A percentile compares a stretch with the other conserved stretches of the same genome.
Conservation (phyloP, 2,888 invertebrate species). For the Mechanitis mazaeus region DNA sequence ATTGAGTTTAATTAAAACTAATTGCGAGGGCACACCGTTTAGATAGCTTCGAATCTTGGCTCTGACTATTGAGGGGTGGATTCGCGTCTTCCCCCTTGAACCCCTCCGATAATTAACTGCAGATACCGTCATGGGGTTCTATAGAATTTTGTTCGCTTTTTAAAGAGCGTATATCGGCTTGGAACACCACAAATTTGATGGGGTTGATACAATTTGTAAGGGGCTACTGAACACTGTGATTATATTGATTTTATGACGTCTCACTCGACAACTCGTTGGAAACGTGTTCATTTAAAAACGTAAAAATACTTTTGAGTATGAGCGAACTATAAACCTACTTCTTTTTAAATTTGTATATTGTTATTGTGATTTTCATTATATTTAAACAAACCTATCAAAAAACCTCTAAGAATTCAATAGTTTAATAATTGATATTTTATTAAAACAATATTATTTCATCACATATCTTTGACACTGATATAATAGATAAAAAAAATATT, state of each 20-base stretch:
- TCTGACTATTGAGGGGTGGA: slow-evolving; percentile 45
- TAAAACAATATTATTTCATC: too few species aligned
- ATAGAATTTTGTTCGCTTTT: slow-evolving; percentile 70
- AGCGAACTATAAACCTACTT: too few species aligned
- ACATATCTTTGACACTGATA: too few species aligned
- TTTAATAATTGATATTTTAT: too few species aligned
- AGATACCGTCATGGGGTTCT: slow-evolving; percentile 61
- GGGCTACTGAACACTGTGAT: slow-evolving; percentile 68
- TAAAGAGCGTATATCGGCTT: slow-evolving; percentile 54
- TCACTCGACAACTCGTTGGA: slow-evolving; percentile 39
- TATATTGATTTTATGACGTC: slow-evolving; percentile 69
- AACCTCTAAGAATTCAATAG: too few species aligned
- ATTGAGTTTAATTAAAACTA: slow-evolving; percentile 70
- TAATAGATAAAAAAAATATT: too few species aligned
- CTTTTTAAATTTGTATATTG: too few species aligned
- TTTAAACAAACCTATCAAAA: too few species aligned
- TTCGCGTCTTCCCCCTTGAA: slow-evolving; percentile 58
- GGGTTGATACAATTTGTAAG: slow-evolving; percentile 68
- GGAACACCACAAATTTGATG: slow-evolving; percentile 49
- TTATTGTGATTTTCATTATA: too few species aligned
- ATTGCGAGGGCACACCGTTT: slow-evolving; percentile 60
- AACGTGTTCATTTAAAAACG: background rate
- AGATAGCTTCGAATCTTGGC: slow-evolving; percentile 54
- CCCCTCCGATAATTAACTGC: slow-evolving; percentile 74
- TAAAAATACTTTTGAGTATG: too few species aligned